These are phyloP conservation scores for Xestia c-nigrum DNA, from an alignment of 2,888 invertebrate species.

Conservation along the genomic window DNA sequence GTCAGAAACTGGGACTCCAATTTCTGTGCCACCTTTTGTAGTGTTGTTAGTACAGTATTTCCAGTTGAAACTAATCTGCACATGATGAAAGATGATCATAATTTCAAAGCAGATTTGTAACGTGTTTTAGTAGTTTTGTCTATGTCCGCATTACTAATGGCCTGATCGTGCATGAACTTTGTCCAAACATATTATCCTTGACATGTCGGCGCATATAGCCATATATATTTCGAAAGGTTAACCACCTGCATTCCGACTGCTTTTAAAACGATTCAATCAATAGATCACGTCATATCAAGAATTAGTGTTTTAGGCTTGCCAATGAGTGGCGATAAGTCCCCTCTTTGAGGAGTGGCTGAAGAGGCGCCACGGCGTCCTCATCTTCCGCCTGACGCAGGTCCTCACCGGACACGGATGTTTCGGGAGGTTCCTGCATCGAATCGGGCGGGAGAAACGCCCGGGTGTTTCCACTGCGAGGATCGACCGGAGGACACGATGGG, in stretches of 20 bases:
- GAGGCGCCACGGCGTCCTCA: too few relatives aligned
- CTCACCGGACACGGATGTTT: too few relatives aligned
- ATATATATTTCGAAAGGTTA: conserved; percentile 62
- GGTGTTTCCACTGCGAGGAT: too few relatives aligned
- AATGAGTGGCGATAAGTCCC: too few relatives aligned
- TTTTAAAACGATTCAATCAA: conserved; percentile 42
- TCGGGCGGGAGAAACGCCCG: too few relatives aligned
- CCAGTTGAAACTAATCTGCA: not conserved
- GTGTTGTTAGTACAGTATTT: not conserved
- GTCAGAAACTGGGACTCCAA: not conserved
- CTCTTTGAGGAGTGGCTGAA: too few relatives aligned
- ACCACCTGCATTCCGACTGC: conserved; percentile 62
- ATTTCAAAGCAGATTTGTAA: conserved; percentile 18
- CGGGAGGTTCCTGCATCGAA: too few relatives aligned
- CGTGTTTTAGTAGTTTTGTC: conserved; percentile 17
- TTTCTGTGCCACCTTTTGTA: not conserved
- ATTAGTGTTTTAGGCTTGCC: not conserved
- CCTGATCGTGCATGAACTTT: conserved; percentile 53
- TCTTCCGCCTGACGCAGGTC: too few relatives aligned
- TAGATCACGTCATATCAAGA: conserved; percentile 36
- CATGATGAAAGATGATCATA: not conserved
- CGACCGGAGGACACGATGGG: too few relatives aligned
- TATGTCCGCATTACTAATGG: conserved; percentile 43
- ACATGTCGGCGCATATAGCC: conserved; percentile 61
- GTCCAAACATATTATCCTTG: conserved; percentile 65